Percentiles rank a stretch among this genome's conserved stretches.
These are phyloP conservation scores for Stichopus horrens DNA, from an alignment of 53 echinoderm and acorn worm genomes.

Conservation along the genomic window DNA sequence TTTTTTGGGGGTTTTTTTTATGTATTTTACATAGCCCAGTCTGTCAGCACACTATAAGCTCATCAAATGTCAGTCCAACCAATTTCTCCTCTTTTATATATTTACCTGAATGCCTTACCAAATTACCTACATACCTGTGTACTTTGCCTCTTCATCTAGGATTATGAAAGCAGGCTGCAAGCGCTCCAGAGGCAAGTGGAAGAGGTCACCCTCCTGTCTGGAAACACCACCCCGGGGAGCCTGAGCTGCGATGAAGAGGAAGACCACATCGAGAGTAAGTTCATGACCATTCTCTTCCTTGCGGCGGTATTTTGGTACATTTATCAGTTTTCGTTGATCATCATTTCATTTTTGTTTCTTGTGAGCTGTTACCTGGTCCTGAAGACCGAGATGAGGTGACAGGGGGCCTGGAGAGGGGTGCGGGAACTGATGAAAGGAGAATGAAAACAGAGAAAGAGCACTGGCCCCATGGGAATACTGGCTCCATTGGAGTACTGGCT, in stretches of 20 bases:
- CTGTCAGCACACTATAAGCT: too few relatives aligned
- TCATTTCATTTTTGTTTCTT: constrained; percentile 82
- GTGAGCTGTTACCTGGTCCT: constrained; percentile 91
- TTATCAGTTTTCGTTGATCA: constrained; percentile 87
- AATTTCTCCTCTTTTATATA: too few relatives aligned
- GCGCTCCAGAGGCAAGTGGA: constrained; percentile 95
- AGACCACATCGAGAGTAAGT: constrained; percentile 98
- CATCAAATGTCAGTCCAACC: too few relatives aligned
- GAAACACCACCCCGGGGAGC: constrained; percentile 77
- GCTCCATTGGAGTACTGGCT: too few relatives aligned
- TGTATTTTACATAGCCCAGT: too few relatives aligned
- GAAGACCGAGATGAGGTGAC: constrained; percentile 78
- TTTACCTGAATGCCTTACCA: too few relatives aligned
- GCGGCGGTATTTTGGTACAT: constrained; percentile 96
- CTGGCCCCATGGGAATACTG: neutral
- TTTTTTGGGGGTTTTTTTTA: too few relatives aligned
- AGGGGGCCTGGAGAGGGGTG: constrained; percentile 34
- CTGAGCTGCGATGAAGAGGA: constrained; percentile 82
- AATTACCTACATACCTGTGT: too few relatives aligned
- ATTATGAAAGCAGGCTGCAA: constrained; percentile 88
- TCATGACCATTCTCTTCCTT: constrained; percentile 92
- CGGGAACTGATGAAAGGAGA: neutral
- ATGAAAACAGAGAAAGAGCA: neutral
- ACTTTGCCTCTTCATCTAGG: constrained; percentile 47
- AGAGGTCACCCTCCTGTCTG: constrained; percentile 72